phyloP scores from a whole-genome alignment of 1,140 invertebrate genomes.

The Maconellicoccus hirsutus region DNA sequence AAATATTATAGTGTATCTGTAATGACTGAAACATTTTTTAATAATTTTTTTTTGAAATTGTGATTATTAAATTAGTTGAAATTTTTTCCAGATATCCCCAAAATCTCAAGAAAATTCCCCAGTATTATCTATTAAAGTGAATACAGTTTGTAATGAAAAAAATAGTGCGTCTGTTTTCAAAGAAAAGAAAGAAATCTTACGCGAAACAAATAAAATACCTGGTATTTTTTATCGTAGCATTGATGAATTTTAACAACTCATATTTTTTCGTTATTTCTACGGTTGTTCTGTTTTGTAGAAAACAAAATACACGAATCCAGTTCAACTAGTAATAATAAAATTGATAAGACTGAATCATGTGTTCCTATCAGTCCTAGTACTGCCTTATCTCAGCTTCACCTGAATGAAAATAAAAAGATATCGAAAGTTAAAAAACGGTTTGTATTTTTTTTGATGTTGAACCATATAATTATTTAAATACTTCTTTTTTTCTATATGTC shows the following conservation, averaged over 20 bases:
- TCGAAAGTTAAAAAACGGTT: background rate
- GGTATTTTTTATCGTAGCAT: background rate
- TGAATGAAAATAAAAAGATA: background rate
- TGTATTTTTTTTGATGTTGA: background rate
- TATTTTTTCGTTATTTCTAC: background rate
- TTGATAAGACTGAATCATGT: constrained; percentile 15
- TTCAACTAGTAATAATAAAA: background rate
- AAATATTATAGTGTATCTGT: background rate
- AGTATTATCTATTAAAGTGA: background rate
- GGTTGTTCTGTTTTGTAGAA: background rate
- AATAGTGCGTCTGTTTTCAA: background rate
- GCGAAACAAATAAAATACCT: background rate
- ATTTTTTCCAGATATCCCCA: background rate
- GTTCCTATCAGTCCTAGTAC: constrained; percentile 17
- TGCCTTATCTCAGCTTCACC: constrained; percentile 7
- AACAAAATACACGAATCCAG: background rate
- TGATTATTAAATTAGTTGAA: background rate
- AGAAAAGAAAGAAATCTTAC: background rate
- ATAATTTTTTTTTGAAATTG: background rate
- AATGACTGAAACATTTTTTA: background rate
- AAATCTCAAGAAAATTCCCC: background rate
- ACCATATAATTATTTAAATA: background rate
- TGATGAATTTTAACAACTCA: background rate
- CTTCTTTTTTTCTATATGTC: background rate
- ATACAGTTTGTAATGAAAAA: background rate